These are phyloP conservation scores for Limnephilus marmoratus DNA, from an alignment of 2,888 invertebrate species.

Conservation along the genomic window DNA sequence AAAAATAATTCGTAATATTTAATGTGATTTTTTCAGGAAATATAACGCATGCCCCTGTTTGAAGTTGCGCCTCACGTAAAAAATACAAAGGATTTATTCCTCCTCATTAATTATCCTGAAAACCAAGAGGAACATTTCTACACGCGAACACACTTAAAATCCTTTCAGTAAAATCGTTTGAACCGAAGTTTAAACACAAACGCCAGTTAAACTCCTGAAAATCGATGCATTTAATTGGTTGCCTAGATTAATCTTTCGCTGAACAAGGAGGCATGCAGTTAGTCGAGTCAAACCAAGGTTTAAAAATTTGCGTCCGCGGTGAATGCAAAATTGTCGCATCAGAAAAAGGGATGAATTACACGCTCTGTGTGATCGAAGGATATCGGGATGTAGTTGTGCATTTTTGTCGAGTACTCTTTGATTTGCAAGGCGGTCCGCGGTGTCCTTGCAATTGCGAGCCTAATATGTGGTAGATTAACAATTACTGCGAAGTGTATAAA, in stretches of 20 bases:
- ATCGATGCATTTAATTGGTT: neutral
- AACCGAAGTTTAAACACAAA: neutral
- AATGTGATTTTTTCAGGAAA: neutral
- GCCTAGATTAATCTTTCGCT: neutral
- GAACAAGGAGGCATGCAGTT: neutral
- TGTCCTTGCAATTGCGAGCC: neutral
- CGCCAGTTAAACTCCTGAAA: neutral
- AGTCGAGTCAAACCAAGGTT: neutral
- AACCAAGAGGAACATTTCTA: neutral
- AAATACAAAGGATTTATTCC: neutral
- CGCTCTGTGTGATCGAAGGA: neutral
- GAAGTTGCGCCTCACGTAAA: neutral
- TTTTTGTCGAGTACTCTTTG: neutral
- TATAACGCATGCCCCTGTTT: neutral
- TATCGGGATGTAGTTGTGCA: neutral
- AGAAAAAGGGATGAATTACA: neutral
- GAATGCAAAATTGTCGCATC: neutral
- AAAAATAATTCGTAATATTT: neutral
- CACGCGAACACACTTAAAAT: neutral
- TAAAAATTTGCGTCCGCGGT: neutral
- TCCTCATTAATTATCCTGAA: neutral
- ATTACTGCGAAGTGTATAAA: conserved; percentile 13
- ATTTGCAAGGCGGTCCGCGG: neutral
- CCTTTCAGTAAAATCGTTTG: neutral
- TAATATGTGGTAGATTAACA: conserved; percentile 2